Percentiles rank a stretch among this genome's conserved stretches.
These are phyloP conservation scores for Chalcosyrphus nemorum DNA, from an alignment of 2,888 invertebrate genomes.

Conservation along the genomic window DNA sequence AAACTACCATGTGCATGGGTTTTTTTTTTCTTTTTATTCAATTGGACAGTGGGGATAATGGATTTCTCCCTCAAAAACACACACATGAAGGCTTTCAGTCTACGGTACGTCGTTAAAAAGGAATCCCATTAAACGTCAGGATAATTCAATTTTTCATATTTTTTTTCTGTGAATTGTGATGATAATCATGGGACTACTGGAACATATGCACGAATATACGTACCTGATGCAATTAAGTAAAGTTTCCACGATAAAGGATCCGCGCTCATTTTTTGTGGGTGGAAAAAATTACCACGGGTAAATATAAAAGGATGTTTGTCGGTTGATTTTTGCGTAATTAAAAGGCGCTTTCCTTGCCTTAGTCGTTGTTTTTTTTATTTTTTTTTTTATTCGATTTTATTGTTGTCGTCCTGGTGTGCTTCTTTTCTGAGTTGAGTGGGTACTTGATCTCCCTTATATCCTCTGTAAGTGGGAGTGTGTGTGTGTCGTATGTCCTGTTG, in stretches of 20 bases:
- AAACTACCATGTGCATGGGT: constrained; percentile 31
- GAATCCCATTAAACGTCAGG: constrained; percentile 47
- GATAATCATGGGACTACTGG: constrained; percentile 20
- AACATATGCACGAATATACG: constrained; percentile 25
- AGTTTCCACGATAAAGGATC: constrained; percentile 18
- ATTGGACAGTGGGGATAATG: constrained; percentile 51
- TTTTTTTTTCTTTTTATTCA: constrained; percentile 66
- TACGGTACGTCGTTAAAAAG: neutral
- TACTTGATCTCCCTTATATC: constrained; percentile 42
- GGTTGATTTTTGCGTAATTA: constrained; percentile 46
- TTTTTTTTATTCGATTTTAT: constrained; percentile 38
- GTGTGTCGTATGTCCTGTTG: neutral
- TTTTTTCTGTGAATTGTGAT: neutral
- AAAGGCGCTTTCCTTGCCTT: constrained; percentile 3
- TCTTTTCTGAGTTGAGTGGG: no score
- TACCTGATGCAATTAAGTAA: constrained; percentile 33
- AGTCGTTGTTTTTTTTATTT: neutral
- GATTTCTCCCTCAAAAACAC: constrained; percentile 18
- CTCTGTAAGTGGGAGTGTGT: neutral
- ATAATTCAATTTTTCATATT: constrained; percentile 62
- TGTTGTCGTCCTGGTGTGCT: neutral
- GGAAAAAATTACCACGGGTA: neutral
- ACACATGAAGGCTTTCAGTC: neutral
- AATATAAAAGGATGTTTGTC: constrained; percentile 4
- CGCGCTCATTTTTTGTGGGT: neutral